Conservation (phyloP, 2,888 invertebrate species). For the Drosophila sordidula region DNA sequence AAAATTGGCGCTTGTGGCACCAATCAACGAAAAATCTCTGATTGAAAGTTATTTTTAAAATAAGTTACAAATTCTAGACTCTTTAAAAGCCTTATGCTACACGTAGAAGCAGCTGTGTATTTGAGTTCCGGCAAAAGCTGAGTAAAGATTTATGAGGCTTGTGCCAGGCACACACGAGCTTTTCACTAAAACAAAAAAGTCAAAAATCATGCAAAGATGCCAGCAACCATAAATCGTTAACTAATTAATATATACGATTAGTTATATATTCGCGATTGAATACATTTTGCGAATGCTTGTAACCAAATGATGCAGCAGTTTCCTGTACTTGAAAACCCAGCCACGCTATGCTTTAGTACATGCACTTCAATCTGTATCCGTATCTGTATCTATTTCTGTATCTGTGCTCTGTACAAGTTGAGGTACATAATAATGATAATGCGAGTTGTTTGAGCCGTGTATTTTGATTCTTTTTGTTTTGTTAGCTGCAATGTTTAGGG, state of each 20-base stretch:
- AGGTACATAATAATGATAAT: conserved; percentile 31
- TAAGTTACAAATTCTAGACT: background rate
- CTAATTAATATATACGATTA: conserved; percentile 17
- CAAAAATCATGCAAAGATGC: background rate
- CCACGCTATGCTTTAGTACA: conserved; percentile 7
- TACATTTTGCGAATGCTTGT: conserved; percentile 5
- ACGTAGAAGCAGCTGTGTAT: conserved; percentile 2
- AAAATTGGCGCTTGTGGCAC: no score
- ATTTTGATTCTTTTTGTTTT: conserved; percentile 37
- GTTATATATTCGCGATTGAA: background rate
- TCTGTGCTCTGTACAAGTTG: conserved; percentile 9
- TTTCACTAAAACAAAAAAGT: background rate
- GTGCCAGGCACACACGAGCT: conserved; percentile 8
- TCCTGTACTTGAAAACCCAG: conserved; percentile 14
- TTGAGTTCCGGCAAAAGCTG: conserved; percentile 36
- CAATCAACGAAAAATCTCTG: background rate
- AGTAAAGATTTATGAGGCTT: conserved; percentile 8
- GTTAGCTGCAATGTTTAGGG: conserved; percentile 20
- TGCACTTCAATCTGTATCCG: conserved; percentile 14
- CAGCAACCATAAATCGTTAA: conserved; percentile 10
- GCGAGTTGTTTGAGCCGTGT: conserved; percentile 9
- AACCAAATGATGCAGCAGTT: conserved; percentile 53
- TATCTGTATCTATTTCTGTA: background rate
- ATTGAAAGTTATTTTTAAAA: background rate
- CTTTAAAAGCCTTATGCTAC: background rate